These are phyloP conservation scores for Lacerta bilineata DNA, from an alignment of 2,797 vertebrate genomes.

Conservation along the genomic window DNA sequence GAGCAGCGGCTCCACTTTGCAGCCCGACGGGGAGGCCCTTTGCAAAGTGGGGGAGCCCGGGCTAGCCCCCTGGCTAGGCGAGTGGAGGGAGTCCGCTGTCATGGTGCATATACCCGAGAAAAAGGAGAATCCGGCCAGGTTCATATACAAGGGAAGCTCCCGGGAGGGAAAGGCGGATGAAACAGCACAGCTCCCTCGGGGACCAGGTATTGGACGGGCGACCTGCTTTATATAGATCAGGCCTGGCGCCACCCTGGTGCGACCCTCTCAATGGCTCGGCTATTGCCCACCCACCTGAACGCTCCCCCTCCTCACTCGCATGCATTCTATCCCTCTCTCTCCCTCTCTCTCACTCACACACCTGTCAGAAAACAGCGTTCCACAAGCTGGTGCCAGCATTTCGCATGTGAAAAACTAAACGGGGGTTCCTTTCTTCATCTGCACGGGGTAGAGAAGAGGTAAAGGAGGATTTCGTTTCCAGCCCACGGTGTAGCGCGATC, in stretches of 20 bases:
- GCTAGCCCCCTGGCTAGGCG: conserved; percentile 83
- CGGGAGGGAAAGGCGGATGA: neutral
- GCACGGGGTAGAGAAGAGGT: neutral
- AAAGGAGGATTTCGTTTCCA: neutral
- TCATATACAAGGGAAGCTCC: conserved; percentile 86
- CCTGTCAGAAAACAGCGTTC: neutral
- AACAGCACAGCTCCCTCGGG: conserved; percentile 19
- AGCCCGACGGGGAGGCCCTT: conserved; percentile 81
- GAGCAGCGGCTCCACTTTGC: conserved; percentile 80
- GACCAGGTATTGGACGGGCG: conserved; percentile 44
- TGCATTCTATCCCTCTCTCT: no score
- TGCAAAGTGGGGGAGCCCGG: conserved; percentile 83
- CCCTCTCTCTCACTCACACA: no score
- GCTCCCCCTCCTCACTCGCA: neutral
- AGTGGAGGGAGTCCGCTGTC: conserved; percentile 86
- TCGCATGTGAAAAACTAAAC: no score
- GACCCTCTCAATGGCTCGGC: neutral
- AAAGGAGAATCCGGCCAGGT: conserved; percentile 88
- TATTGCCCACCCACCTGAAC: neutral
- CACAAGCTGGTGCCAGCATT: neutral
- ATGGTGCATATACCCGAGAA: conserved; percentile 92
- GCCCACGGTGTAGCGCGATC: neutral
- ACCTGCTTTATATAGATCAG: conserved; percentile 66
- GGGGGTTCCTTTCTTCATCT: no score
- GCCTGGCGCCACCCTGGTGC: conserved; percentile 58